phyloP scores from a whole-genome alignment of 2,113 vertebrate species.

The Strix uralensis region DNA sequence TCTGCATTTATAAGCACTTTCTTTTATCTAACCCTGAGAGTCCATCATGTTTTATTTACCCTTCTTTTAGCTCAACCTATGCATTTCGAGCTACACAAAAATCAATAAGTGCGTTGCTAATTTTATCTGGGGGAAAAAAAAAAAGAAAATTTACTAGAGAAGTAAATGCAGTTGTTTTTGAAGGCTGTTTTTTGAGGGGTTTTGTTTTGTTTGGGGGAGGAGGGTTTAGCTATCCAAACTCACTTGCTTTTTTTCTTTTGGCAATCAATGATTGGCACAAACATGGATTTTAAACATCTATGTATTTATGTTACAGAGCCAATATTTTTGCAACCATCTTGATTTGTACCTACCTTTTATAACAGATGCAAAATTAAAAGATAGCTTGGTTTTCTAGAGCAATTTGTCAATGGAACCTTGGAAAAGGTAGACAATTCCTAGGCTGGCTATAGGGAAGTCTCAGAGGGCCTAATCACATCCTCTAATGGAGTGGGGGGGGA shows the following conservation, averaged over 20 bases:
- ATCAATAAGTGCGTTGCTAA: neutral
- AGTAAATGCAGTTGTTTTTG: neutral
- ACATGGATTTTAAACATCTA: neutral
- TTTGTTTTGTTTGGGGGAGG: neutral
- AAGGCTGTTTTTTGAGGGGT: neutral
- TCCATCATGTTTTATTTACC: conserved; percentile 52
- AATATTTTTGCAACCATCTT: neutral
- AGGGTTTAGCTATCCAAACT: neutral
- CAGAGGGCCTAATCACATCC: neutral
- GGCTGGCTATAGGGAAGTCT: neutral
- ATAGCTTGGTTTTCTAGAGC: neutral
- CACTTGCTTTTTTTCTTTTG: neutral
- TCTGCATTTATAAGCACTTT: conserved; percentile 49
- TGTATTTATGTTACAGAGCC: neutral
- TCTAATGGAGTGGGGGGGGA: neutral
- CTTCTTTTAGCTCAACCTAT: conserved; percentile 26
- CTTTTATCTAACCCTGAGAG: conserved; percentile 1
- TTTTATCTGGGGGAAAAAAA: neutral
- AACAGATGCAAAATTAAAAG: neutral
- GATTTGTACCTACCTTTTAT: neutral
- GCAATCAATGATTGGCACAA: neutral
- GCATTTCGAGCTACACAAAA: neutral
- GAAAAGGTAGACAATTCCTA: neutral
- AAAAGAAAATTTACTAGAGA: neutral
- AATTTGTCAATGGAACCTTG: neutral